Evolutionary conservation across 1,140 invertebrate genomes (phyloP).

Genomic region (Pogonus chalceus): DNA sequence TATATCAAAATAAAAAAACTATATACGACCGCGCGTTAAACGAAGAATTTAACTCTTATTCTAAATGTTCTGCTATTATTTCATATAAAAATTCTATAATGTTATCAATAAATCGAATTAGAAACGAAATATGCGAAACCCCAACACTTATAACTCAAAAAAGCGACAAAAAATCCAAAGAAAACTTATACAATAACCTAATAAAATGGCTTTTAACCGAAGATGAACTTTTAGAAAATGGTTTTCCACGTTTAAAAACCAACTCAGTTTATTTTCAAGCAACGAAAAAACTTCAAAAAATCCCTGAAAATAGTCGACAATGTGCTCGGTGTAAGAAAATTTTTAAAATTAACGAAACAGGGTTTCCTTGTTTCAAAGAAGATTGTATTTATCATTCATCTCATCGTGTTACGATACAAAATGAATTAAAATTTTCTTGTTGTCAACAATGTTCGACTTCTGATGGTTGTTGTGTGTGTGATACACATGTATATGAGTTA

Average conservation of each 20-base stretch:
- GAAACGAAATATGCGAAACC: slow-evolving; percentile 43
- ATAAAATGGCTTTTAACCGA: slow-evolving; percentile 51
- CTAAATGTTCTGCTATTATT: slow-evolving; percentile 61
- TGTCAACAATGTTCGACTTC: slow-evolving; percentile 53
- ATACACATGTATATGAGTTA: slow-evolving; percentile 65
- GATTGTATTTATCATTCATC: slow-evolving; percentile 89
- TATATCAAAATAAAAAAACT: slow-evolving; percentile 57
- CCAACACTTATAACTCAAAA: background rate
- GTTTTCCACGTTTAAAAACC: slow-evolving; percentile 65
- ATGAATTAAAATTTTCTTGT: slow-evolving; percentile 46
- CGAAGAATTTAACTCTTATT: slow-evolving; percentile 69
- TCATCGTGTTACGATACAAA: slow-evolving; percentile 66
- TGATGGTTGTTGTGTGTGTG: slow-evolving; percentile 65
- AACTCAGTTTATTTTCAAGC: slow-evolving; percentile 49
- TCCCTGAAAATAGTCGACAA: slow-evolving; percentile 49
- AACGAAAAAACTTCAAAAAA: slow-evolving; percentile 32
- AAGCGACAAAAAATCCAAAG: slow-evolving; percentile 34
- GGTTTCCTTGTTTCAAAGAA: slow-evolving; percentile 55
- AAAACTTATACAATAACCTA: slow-evolving; percentile 41
- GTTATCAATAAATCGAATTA: slow-evolving; percentile 62
- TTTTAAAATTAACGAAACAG: slow-evolving; percentile 68
- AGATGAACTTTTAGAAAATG: slow-evolving; percentile 71
- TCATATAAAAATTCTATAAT: slow-evolving; percentile 81
- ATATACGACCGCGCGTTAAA: slow-evolving; percentile 60
- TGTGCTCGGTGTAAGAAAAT: slow-evolving; percentile 74